Base-by-base conservation (phyloP, 1,140 invertebrate genomes). In the Calephelis nemesis region DNA sequence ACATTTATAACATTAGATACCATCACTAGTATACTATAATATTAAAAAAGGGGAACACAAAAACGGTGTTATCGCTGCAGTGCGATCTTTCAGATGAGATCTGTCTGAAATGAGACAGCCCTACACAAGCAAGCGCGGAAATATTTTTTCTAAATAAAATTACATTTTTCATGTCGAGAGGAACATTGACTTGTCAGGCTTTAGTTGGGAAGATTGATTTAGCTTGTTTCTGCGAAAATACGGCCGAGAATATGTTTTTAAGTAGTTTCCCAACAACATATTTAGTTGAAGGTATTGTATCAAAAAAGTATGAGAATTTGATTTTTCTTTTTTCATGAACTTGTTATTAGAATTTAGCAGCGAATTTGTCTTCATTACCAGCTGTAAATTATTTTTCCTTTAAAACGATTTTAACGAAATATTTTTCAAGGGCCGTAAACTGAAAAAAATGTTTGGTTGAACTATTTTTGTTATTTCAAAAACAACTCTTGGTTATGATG, bases 111-210 rank as follows among this genome's bases (percentile, higher is more conserved):
- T 45, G 54, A 12, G 54, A 12, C 39, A 60, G 54, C 54, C 54
- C 54, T 60, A 60, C 54, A n/a, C 54, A 60, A 39, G 54, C 4
- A 12, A 60, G 54, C 54, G 54, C 54, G 54, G 54, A 60, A 60
- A 60, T 60, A 60, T 60, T 60, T 60, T 60, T 60, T 60, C 54
- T 60, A 60, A 60, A 60, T 60, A 60, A 60, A 60, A 60, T 60
- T 60, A 60, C 54, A 60, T 60, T 60, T 60, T 60, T 60, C 54
- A 60, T 60, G 54, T 60, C 54, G 54, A 60, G 54, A 60, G 54
- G 54, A 60, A 60, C 54, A 60, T 60, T 60, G 54, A 60, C 54
- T 60, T 60, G 54, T 60, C 54, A 60, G 54, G 54, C 54, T 60
- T 60, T 60, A 60, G 54, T 60, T 60, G 54, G 30, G 54, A 60